Evolutionary conservation across 2,797 vertebrate species (phyloP).

Genomic region (Amniataba percoides): DNA sequence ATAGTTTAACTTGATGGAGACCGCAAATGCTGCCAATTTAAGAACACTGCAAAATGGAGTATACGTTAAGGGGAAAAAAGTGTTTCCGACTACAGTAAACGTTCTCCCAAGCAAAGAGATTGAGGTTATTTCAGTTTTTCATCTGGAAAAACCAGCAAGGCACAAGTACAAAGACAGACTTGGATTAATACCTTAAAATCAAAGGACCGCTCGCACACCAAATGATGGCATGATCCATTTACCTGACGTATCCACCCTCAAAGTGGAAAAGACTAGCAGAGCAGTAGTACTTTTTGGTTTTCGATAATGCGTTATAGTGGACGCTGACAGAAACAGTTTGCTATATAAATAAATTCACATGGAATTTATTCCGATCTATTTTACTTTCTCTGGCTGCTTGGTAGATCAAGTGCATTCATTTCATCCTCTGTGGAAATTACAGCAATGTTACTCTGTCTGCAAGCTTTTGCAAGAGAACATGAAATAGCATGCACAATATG

Average conservation of each 20-base stretch:
- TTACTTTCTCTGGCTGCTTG: slow-evolving; percentile 23
- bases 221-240: slow-evolving; percentile 64
- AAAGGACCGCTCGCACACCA: slow-evolving; percentile 45
- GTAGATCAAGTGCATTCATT: slow-evolving; percentile 36
- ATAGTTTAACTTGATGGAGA: slow-evolving; percentile 40
- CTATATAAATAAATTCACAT: slow-evolving; percentile 31
- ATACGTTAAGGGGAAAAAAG: slow-evolving; percentile 34
- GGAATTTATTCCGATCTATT: slow-evolving; percentile 47
- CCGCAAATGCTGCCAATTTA: slow-evolving; percentile 40
- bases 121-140: slow-evolving; percentile 58
- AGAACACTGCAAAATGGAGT: slow-evolving; percentile 42
- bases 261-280: slow-evolving; percentile 39
- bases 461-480: slow-evolving; percentile 16
- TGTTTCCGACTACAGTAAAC: slow-evolving; percentile 45
- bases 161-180: slow-evolving; percentile 49
- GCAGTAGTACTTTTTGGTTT: slow-evolving; percentile 9
- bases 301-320: slow-evolving; percentile 25
- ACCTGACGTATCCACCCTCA: slow-evolving; percentile 55
- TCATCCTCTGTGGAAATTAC: slow-evolving; percentile 26
- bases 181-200: slow-evolving; percentile 64
- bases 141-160: slow-evolving; percentile 60
- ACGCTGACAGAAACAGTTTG: slow-evolving; percentile 30
- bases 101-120: slow-evolving; percentile 47
- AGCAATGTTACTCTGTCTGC: slow-evolving; percentile 14
- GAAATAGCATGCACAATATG: slow-evolving; percentile 5